Percentiles rank a stretch among this genome's conserved stretches.
These are phyloP conservation scores for Dipus sagitta DNA, from an alignment of 2,797 vertebrate genomes.

Conservation along the genomic window DNA sequence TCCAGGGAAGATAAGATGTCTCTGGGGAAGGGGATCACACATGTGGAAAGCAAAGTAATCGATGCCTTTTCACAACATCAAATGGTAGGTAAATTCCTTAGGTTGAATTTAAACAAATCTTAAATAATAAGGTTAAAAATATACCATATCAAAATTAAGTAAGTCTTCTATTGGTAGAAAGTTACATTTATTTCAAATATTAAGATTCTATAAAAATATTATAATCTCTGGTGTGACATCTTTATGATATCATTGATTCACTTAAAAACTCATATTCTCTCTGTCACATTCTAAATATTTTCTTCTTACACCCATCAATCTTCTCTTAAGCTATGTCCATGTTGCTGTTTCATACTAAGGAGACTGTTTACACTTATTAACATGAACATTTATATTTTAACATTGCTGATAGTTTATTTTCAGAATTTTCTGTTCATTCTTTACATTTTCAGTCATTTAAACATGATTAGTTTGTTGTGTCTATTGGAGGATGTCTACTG, in stretches of 20 bases:
- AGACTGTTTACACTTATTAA: neutral
- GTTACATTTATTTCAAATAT: constrained; percentile 38
- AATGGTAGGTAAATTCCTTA: neutral
- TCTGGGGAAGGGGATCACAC: no score
- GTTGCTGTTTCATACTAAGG: neutral
- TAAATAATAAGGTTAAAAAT: neutral
- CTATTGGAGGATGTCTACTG: neutral
- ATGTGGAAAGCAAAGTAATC: no score
- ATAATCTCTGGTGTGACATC: neutral
- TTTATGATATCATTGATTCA: neutral
- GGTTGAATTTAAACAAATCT: constrained; percentile 16
- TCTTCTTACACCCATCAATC: neutral
- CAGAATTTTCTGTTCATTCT: neutral
- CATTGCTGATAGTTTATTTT: constrained; percentile 45
- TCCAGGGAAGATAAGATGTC: no score
- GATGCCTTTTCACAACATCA: neutral
- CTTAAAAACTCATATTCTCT: neutral
- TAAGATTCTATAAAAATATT: constrained; percentile 32
- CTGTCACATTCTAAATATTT: constrained; percentile 6
- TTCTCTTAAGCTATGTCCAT: neutral
- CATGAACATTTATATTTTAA: constrained; percentile 34
- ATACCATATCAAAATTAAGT: neutral
- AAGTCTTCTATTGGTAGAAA: neutral
- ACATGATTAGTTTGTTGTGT: neutral
- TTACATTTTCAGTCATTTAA: constrained; percentile 4